Base-by-base conservation (phyloP, 1,140 invertebrate species). In the Zaprionus capensis region DNA sequence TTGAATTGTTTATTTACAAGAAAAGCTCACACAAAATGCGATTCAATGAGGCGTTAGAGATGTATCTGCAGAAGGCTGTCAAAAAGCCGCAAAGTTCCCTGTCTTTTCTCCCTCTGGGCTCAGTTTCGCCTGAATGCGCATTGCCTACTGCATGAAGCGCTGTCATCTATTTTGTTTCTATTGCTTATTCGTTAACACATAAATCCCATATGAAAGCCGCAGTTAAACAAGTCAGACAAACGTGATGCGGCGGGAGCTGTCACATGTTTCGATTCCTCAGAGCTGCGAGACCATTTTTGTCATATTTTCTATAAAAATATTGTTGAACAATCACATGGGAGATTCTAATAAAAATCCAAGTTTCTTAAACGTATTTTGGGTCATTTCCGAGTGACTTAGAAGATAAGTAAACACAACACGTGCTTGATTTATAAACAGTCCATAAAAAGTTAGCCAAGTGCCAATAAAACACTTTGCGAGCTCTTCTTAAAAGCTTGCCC, bases 361-460 rank as follows among this genome's bases (percentile, higher is more conserved):
- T 17, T 36, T 46, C 15, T n/a, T 34, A 0, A 34, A 2, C 24
- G 51, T 17, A 7, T 28, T 56, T 26, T 28, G 26, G 53, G 9
- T 22, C 20, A 49, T 17, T 44, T 44, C 15, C 41, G n/a, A 14
- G 15, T 41, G 38, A 41, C 38, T 41, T 41, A n/a, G 6, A 15
- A 41, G 5, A 46, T n/a, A 46, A 46, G 7, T 46, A 24, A 51
- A 51, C 53, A 28, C 53, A 56, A 56, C 15, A 26, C 58, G 15
- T 61, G 53, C 62, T 58, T 71, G 38, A 71, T 65, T 71, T 71
- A 49, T 24, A 72, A 67, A 59, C 55, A 59, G 22, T 22, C 31
- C 15, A 49, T 26, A 46, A 28, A 67, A 71, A 71, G 61, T 72
- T 72, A 51, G 31, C n/a, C 28, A 72, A 72, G 63, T 53, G 55